Evolutionary conservation across 2,797 vertebrate species (phyloP), one percentile per base, ranked within the genome.

Genomic region (Jordanella pulchra): DNA sequence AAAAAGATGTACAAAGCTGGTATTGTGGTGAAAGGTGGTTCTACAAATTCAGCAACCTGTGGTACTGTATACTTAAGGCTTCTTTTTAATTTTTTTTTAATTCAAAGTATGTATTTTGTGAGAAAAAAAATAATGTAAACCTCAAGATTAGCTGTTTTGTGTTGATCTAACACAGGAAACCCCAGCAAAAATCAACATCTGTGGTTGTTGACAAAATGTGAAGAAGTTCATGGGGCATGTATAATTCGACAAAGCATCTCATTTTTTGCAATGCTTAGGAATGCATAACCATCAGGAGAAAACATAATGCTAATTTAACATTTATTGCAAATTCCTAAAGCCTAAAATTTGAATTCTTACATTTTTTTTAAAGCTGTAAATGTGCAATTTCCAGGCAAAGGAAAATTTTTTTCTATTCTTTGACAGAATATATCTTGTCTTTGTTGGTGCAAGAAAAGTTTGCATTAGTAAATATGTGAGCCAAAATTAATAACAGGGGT

Each of bases 311-410:
- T 75, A 75, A 23, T 71, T 45, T 68, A 72, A 61, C n/a, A 23
- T 32, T n/a, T 15, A 74, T 66, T 78, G 81, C 60, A 81, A 72
- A 77, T 82, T 80, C 67, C 72, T 54, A 56, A 53, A 66, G 39
- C 56, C 77, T 64, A 76, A 88, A 83, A 84, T 77, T 15, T 50
- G 54, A 68, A 67, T 35, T 72, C 77, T 80, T 70, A 47, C 63
- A 75, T 71, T 72, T 27, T 72, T 27, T 15, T 5, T 71, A 72
- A 69, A 50, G 72, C 69, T 72, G 74, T 74, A 78, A 73, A 73
- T 69, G 68, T 74, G 35, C 5, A 15, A 42, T 63, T 63, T 63
- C 60, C 39, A 63, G 21, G 42, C 44, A 44, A 13, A 6, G 42
- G 44, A 10, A 4, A n/a, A 2, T 42, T 23, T 0, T 15, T 25